Evolutionary conservation across 30 jellyfish, hydroid and myxozoan species (phyloP).

Genomic region (Mastigias papua): DNA sequence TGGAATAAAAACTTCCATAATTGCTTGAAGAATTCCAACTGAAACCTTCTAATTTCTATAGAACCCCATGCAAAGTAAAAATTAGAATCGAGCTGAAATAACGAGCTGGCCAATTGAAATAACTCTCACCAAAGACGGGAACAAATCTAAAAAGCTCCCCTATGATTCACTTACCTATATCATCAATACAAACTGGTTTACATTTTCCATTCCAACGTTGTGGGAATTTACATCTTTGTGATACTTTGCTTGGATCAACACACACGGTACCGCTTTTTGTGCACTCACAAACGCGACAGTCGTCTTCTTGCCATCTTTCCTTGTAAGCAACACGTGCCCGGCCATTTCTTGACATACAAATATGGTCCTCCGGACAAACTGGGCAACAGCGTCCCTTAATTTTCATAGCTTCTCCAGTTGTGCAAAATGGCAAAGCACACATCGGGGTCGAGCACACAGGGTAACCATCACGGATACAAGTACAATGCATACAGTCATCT

Average conservation of each 20-base stretch:
- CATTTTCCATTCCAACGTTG: slow-evolving; percentile 66
- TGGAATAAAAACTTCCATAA: too few relatives aligned
- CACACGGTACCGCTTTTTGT: slow-evolving; percentile 73
- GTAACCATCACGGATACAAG: slow-evolving; percentile 65
- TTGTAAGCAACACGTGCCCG: slow-evolving; percentile 49
- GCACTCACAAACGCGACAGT: slow-evolving; percentile 78
- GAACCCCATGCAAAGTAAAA: too few relatives aligned
- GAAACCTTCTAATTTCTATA: too few relatives aligned
- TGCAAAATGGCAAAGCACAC: slow-evolving; percentile 85
- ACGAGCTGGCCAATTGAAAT: too few relatives aligned
- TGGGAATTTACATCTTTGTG: slow-evolving; percentile 46
- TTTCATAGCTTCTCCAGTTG: slow-evolving; percentile 66
- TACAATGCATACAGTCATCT: slow-evolving; percentile 84
- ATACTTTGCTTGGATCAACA: slow-evolving; percentile 46
- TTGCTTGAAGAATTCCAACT: too few relatives aligned
- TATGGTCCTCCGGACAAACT: slow-evolving; percentile 70
- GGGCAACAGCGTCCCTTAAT: slow-evolving; percentile 88
- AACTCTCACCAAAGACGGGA: neutral
- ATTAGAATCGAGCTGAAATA: too few relatives aligned
- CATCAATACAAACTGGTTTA: slow-evolving; percentile 55
- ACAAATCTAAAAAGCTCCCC: neutral
- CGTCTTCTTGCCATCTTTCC: slow-evolving; percentile 71
- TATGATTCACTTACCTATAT: slow-evolving; percentile 6
- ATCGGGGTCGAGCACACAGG: slow-evolving; percentile 83
- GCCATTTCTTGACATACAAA: slow-evolving; percentile 63